phyloP scores from a whole-genome alignment of 92 coral and sea anemone genomes.

The Virgularia gustaviana region DNA sequence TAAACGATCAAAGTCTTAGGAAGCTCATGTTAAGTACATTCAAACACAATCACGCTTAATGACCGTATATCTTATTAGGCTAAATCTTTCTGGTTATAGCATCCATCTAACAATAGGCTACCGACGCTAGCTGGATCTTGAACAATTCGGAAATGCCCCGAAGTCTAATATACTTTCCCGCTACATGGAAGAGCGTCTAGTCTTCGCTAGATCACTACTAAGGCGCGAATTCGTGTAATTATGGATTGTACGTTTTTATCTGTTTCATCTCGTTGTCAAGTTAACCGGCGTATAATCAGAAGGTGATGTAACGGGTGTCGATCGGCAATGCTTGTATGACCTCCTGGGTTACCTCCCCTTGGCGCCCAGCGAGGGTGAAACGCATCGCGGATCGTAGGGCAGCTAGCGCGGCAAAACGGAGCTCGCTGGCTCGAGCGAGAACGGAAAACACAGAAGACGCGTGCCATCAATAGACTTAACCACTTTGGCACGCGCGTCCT shows the following conservation, averaged over 20 bases:
- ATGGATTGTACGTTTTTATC: too few species aligned
- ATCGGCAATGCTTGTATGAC: background rate
- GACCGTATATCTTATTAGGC: constrained; percentile 1
- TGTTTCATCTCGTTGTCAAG: background rate
- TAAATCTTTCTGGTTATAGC: background rate
- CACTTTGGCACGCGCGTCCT: constrained; percentile 26
- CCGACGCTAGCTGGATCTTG: too few species aligned
- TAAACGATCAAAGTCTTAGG: background rate
- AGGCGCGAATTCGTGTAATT: background rate
- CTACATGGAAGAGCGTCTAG: too few species aligned
- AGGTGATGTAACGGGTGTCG: background rate
- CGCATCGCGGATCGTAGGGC: too few species aligned
- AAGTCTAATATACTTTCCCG: too few species aligned
- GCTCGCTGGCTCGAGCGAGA: background rate
- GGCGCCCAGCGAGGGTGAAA: too few species aligned
- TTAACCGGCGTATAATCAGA: background rate
- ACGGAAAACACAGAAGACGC: background rate
- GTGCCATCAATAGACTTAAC: constrained; percentile 21
- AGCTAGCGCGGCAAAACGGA: too few species aligned
- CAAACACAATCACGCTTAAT: constrained; percentile 1
- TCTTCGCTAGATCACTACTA: too few species aligned
- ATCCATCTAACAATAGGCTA: too few species aligned
- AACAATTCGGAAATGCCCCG: background rate
- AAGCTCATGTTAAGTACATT: constrained; percentile 1
- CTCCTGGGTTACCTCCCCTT: background rate